A percentile compares a stretch with the other conserved stretches of the same genome.
These are phyloP conservation scores for Caenorhabditis drosophilae DNA, from an alignment of 2,888 invertebrate species.

Conservation along the genomic window DNA sequence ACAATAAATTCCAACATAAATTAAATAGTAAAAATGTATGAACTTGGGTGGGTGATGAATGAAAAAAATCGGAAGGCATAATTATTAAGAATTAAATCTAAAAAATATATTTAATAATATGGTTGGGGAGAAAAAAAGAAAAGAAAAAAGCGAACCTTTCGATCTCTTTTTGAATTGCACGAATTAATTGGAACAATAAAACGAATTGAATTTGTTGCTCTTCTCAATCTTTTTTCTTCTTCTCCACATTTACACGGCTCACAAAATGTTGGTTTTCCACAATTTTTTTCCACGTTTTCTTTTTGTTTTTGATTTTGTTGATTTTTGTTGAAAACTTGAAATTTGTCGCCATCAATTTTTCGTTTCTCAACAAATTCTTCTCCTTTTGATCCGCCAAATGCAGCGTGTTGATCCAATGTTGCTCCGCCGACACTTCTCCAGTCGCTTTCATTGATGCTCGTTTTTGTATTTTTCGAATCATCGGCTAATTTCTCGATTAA, in stretches of 20 bases:
- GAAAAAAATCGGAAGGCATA: too few species aligned
- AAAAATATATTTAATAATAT: conserved; percentile 10
- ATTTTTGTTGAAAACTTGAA: conserved; percentile 2
- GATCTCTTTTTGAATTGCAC: conserved; percentile 64
- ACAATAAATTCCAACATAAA: conserved; percentile 15
- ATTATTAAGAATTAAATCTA: too few species aligned
- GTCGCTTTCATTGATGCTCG: conserved; percentile 1
- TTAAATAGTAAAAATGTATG: conserved; percentile 3
- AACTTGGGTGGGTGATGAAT: background rate
- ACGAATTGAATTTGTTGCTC: conserved; percentile 51
- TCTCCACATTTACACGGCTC: conserved; percentile 30
- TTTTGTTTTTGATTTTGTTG: background rate
- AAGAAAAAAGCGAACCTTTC: conserved; percentile 63
- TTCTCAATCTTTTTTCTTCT: conserved; percentile 22
- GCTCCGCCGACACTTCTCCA: conserved; percentile 25
- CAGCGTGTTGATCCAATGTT: conserved; percentile 8
- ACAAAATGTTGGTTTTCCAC: too few species aligned
- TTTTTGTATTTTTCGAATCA: too few species aligned
- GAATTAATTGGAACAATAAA: conserved; percentile 59
- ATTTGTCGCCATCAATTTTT: background rate
- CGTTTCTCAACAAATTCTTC: conserved; percentile 19
- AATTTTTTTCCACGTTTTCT: background rate
- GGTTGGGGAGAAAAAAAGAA: conserved; percentile 54
- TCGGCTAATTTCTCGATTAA: too few species aligned
- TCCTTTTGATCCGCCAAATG: conserved; percentile 29